Evolutionary conservation across 1,140 invertebrate species (phyloP).

Genomic region (Tigriopus japonicus): DNA sequence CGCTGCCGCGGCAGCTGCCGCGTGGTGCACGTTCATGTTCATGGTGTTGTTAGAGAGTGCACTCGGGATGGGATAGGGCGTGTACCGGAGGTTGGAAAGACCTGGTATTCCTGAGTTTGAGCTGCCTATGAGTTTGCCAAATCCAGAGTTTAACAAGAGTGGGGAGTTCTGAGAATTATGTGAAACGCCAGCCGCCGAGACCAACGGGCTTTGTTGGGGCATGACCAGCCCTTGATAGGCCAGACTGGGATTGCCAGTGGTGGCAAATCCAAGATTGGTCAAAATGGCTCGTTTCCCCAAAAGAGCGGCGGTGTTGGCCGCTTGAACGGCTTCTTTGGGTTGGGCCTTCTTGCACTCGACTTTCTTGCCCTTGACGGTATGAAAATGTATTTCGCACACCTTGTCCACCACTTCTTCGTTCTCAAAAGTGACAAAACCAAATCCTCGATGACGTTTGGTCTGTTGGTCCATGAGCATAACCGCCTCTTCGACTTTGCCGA

Average conservation of each 20-base stretch:
- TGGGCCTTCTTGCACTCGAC: slow-evolving; percentile 83
- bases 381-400: slow-evolving; percentile 77
- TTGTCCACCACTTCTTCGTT: slow-evolving; percentile 70
- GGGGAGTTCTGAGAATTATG: slow-evolving; percentile 41
- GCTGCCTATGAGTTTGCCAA: slow-evolving; percentile 12
- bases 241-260: not conserved
- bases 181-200: slow-evolving; percentile 7
- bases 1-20: slow-evolving; percentile 24
- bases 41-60: slow-evolving; percentile 24
- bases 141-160: slow-evolving; percentile 35
- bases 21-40: slow-evolving; percentile 18
- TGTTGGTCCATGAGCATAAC: slow-evolving; percentile 89
- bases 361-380: slow-evolving; percentile 82
- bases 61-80: slow-evolving; percentile 43
- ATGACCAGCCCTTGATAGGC: not conserved
- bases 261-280: slow-evolving; percentile 26
- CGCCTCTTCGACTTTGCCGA: slow-evolving; percentile 56
- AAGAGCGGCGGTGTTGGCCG: slow-evolving; percentile 31
- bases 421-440: slow-evolving; percentile 80
- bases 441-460: slow-evolving; percentile 70
- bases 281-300: slow-evolving; percentile 46
- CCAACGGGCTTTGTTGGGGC: slow-evolving; percentile 7
- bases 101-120: not conserved
- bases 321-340: slow-evolving; percentile 68
- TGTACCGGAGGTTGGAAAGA: slow-evolving; percentile 31